Evolutionary conservation across 2,113 vertebrate genomes (phyloP).

Genomic region (Oenanthe oenanthe): DNA sequence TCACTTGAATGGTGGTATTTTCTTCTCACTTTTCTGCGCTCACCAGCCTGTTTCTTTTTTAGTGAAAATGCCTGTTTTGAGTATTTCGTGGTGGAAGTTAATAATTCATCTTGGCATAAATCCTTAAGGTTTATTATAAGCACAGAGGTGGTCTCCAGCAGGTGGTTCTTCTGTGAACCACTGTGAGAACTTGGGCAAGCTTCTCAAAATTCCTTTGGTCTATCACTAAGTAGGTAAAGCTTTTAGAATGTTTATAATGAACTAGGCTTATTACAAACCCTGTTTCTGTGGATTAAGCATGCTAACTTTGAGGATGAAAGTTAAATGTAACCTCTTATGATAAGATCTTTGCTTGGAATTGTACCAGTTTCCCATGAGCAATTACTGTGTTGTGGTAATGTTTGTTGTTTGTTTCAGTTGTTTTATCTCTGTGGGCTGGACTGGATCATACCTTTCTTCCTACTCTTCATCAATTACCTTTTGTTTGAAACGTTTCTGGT

Average conservation of each 20-base stretch:
- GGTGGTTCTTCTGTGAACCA: background rate
- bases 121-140: background rate
- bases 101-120: background rate
- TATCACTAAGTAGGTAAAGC: background rate
- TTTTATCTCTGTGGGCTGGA: background rate
- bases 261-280: background rate
- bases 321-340: background rate
- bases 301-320: background rate
- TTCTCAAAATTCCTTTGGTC: background rate
- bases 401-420: background rate
- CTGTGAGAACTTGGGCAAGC: background rate
- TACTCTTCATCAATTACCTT: background rate
- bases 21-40: background rate
- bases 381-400: background rate
- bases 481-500: background rate
- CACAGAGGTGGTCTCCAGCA: background rate
- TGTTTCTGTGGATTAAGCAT: background rate
- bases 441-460: background rate
- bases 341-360: background rate
- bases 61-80: background rate
- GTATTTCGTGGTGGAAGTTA: background rate
- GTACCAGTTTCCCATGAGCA: background rate
- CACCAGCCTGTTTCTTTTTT: background rate
- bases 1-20: background rate
- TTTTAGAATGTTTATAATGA: background rate